A percentile compares a stretch with the other conserved stretches of the same genome.
Evolutionary conservation across 2,888 invertebrate genomes (phyloP).

Genomic region (Cosmia pyralina): DNA sequence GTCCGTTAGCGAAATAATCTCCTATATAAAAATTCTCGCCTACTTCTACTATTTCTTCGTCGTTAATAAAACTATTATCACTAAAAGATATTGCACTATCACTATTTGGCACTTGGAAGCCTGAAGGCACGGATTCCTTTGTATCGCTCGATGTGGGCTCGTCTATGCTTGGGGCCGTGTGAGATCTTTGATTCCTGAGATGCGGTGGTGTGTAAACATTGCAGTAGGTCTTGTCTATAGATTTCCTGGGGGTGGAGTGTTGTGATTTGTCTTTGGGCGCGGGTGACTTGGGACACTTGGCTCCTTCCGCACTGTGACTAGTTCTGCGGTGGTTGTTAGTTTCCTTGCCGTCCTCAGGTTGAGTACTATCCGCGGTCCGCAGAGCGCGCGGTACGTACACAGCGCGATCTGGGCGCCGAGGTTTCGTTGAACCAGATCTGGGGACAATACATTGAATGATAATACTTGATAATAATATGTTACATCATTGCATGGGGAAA

Average conservation of each 20-base stretch:
- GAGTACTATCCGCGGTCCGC: conserved; percentile 80
- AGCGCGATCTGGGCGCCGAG: conserved; percentile 93
- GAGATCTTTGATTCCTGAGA: conserved; percentile 84
- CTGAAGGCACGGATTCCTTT: conserved; percentile 84
- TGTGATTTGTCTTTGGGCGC: conserved; percentile 80
- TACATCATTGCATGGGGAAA: background rate
- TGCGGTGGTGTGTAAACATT: conserved; percentile 89
- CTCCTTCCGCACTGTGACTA: conserved; percentile 72
- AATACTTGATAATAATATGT: conserved; percentile 34
- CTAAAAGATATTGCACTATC: conserved; percentile 88
- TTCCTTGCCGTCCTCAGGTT: conserved; percentile 71
- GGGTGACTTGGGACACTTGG: conserved; percentile 84
- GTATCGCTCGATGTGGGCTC: conserved; percentile 75
- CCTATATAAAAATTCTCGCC: conserved; percentile 88
- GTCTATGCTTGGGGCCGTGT: conserved; percentile 79
- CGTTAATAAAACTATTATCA: conserved; percentile 87
- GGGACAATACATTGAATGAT: conserved; percentile 61
- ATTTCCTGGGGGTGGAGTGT: conserved; percentile 82
- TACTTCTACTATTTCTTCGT: conserved; percentile 82
- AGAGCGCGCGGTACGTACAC: conserved; percentile 94
- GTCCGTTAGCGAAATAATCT: conserved; percentile 88
- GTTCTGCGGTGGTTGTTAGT: conserved; percentile 71
- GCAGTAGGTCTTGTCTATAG: conserved; percentile 85
- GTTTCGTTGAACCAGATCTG: conserved; percentile 84
- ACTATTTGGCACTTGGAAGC: conserved; percentile 89